Percentiles rank a stretch among this genome's conserved stretches.
These are phyloP conservation scores for Stomatorhinus walkeri DNA, from an alignment of 2,797 vertebrate genomes.

Conservation along the genomic window DNA sequence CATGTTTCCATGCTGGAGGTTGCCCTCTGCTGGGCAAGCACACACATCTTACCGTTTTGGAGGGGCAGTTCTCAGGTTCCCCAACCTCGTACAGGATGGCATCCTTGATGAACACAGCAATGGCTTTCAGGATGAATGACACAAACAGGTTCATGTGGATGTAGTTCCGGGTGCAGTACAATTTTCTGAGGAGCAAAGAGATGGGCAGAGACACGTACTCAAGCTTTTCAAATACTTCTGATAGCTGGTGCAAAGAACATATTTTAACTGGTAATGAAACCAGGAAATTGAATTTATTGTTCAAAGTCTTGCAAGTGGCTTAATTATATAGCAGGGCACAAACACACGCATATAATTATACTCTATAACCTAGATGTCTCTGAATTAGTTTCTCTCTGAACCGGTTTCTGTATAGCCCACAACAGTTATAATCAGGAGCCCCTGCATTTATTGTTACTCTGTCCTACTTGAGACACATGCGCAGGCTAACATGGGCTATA, in stretches of 20 bases:
- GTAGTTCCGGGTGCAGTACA: slow-evolving; percentile 92
- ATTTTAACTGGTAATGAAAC: slow-evolving; percentile 26
- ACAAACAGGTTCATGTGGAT: slow-evolving; percentile 93
- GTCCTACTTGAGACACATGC: background rate
- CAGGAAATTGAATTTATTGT: background rate
- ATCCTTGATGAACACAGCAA: slow-evolving; percentile 87
- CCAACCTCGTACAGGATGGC: slow-evolving; percentile 73
- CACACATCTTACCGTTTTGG: slow-evolving; percentile 65
- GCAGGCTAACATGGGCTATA: background rate
- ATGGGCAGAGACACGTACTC: background rate
- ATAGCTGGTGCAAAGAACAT: slow-evolving; percentile 18
- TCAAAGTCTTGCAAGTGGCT: background rate
- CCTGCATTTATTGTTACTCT: background rate
- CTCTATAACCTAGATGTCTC: background rate
- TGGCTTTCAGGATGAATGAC: slow-evolving; percentile 89
- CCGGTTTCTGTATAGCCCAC: background rate
- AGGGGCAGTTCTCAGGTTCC: slow-evolving; percentile 73
- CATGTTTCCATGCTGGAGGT: background rate
- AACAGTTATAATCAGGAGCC: background rate
- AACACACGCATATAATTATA: background rate
- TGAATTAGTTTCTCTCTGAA: background rate
- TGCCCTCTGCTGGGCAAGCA: background rate
- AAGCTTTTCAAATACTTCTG: background rate
- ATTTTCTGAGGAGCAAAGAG: slow-evolving; percentile 65
- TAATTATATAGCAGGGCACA: background rate